phyloP scores from a whole-genome alignment of 2,888 invertebrate genomes.

The Syritta pipiens region DNA sequence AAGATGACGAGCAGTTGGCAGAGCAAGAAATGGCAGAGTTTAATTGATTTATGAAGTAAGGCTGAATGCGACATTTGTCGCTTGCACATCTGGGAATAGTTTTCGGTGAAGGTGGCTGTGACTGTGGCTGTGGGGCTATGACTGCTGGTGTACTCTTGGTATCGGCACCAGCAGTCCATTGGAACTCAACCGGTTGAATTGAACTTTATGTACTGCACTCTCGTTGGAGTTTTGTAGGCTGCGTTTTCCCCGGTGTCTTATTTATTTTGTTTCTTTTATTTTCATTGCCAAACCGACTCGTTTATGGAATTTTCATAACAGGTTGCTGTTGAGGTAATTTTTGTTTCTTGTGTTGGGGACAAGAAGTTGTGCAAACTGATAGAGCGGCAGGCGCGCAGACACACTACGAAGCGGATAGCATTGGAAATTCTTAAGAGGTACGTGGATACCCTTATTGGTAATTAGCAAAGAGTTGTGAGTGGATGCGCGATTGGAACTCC shows the following conservation, averaged over 20 bases:
- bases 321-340: constrained; percentile 52
- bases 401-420: neutral
- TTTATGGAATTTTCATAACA: constrained; percentile 69
- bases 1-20: constrained; percentile 60
- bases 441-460: constrained; percentile 51
- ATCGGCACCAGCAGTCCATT: constrained; percentile 2
- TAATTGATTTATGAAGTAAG: constrained; percentile 69
- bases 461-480: constrained; percentile 36
- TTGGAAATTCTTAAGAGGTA: constrained; percentile 42
- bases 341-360: constrained; percentile 19
- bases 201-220: constrained; percentile 57
- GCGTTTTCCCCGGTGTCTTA: neutral
- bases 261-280: constrained; percentile 28
- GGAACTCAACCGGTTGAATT: constrained; percentile 56
- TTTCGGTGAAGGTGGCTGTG: constrained; percentile 39
- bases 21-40: constrained; percentile 66
- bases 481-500: constrained; percentile 20
- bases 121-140: neutral
- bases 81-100: constrained; percentile 57
- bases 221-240: constrained; percentile 19
- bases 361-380: constrained; percentile 48
- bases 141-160: too few species aligned
- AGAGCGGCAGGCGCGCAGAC: constrained; percentile 1
- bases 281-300: constrained; percentile 63
- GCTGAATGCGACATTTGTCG: constrained; percentile 67